Base-by-base conservation (phyloP, 2,113 vertebrate species). In the Sylvilagus bachmani region DNA sequence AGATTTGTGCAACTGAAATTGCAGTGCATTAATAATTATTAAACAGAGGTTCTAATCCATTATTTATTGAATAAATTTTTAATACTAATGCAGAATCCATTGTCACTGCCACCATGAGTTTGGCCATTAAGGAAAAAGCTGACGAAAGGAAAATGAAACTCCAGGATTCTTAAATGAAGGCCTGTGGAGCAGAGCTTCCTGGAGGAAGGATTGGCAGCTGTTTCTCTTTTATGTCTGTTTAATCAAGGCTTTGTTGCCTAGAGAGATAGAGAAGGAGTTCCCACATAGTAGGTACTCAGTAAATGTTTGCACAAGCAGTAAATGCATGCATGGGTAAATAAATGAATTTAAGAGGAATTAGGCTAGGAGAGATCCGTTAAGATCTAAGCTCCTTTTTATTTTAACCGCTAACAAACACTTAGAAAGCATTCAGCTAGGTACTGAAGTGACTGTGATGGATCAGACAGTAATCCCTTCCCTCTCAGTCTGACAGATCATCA, bases 1-100 rank as follows among this genome's bases (percentile, higher is more conserved):
- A 95, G 93, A 96, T 95, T 97, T 96, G 96, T 94, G 96, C 91
- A 96, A 96, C 95, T 95, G 95, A 97, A 97, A 97, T 97, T 97
- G 97, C 96, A 96, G 93, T 77, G 91, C 97, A 97, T 97, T 97
- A 96, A 97, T 97, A 97, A 97, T 97, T 97, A 97, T 97, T 97
- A 97, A 97, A 97, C 95, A 97, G 96, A 95, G 93, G 94, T 97
- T 97, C 96, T 97, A 94, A 97, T 97, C 96, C 95, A 97, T 97
- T 97, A 97, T 97, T 97, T 97, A 97, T 97, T 93, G 94, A 97
- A 97, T 97, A 95, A 95, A 97, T 97, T 97, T 97, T 97, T 97
- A 96, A 97, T 97, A 97, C 91, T 97, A 97, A 97, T 95, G 96
- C 96, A 95, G 96, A 97, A 97, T 97, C 96, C 97, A 97, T 97